Conservation (phyloP, 2,113 vertebrate species). For the Ploceus nigricollis region DNA sequence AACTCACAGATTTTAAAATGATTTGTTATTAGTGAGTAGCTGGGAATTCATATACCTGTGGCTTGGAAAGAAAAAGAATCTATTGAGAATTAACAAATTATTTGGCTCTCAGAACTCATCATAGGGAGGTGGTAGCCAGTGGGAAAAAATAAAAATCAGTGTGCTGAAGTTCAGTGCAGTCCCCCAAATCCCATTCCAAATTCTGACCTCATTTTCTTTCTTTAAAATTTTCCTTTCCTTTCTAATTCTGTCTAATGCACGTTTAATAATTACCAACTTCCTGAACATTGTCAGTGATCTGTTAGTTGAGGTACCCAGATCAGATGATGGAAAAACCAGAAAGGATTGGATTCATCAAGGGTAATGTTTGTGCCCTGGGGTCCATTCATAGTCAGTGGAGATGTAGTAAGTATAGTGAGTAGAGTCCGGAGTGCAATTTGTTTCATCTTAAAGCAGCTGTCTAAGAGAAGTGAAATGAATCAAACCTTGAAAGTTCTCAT, state of each 20-base stretch:
- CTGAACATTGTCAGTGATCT: neutral
- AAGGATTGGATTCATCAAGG: neutral
- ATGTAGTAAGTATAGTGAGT: neutral
- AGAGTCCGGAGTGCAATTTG: neutral
- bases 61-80: neutral
- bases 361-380: neutral
- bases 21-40: neutral
- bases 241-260: too few relatives aligned
- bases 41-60: neutral
- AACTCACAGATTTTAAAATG: neutral
- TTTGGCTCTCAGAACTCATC: neutral
- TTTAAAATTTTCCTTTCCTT: too few relatives aligned
- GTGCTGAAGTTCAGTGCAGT: neutral
- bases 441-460: slow-evolving; percentile 9
- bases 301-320: neutral
- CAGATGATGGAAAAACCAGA: neutral
- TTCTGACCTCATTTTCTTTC: neutral
- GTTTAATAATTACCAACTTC: neutral
- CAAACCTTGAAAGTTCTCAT: neutral
- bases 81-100: neutral
- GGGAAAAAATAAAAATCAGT: neutral
- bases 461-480: slow-evolving; percentile 14
- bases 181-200: neutral
- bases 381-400: neutral
- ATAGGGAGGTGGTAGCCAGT: neutral